phyloP scores from a whole-genome alignment of 2,888 invertebrate species.

The Diarsia brunnea region DNA sequence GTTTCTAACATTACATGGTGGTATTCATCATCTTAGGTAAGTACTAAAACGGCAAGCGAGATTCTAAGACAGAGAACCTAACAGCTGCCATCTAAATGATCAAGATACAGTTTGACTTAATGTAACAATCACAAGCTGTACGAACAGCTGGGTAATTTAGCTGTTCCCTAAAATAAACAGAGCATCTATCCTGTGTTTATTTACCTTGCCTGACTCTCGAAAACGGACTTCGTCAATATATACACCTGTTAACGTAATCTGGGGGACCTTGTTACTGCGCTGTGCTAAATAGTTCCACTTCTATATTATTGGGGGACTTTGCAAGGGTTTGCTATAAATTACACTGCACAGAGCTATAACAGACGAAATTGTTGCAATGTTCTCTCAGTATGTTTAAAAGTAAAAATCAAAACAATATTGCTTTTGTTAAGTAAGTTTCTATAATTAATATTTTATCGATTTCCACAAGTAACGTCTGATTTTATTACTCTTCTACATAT shows the following conservation, averaged over 20 bases:
- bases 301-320: neutral
- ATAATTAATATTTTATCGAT: neutral
- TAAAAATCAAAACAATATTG: slow-evolving; percentile 1
- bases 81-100: slow-evolving; percentile 2
- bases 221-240: neutral
- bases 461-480: neutral
- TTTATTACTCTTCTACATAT: neutral
- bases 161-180: slow-evolving; percentile 9
- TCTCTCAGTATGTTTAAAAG: neutral
- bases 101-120: slow-evolving; percentile 22
- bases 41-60: neutral
- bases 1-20: no score
- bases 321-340: slow-evolving; percentile 12
- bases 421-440: neutral
- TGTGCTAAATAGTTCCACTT: slow-evolving; percentile 1
- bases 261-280: slow-evolving; percentile 7
- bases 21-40: neutral
- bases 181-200: slow-evolving; percentile 28
- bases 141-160: slow-evolving; percentile 11
- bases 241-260: slow-evolving; percentile 9
- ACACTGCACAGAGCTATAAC: neutral
- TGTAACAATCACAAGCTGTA: slow-evolving; percentile 34
- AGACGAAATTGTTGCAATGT: neutral
- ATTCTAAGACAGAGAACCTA: slow-evolving; percentile 3
- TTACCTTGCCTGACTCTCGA: slow-evolving; percentile 13